Evolutionary conservation across 2,888 invertebrate genomes (phyloP), one percentile per base, ranked within the genome.

Genomic region (Eupithecia insigniata): DNA sequence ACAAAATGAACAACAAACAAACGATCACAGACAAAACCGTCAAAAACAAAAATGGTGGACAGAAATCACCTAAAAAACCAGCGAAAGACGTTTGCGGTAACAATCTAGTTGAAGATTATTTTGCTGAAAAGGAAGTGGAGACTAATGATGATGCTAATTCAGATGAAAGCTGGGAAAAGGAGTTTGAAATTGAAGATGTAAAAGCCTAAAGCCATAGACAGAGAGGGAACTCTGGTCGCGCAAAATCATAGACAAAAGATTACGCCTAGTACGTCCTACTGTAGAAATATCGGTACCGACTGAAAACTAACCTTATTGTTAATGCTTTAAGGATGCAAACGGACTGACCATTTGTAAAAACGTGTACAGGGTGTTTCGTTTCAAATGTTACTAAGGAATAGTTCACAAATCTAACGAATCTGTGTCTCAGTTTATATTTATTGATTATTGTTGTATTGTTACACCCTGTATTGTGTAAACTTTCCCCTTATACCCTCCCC

Each of bases 121-220:
- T 95, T 76, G 95, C 88, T 6, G 92, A 92, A 62, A 94, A 91
- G 72, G 90, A 92, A 74, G n/a, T n/a, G n/a, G 88, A 89, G 0
- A 92, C 91, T 72, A 94, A 94, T 70, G 94, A 93, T 46, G 93
- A 94, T 77, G 92, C 94, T 0, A 94, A 94, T 78, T 95, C 95
- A 0, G 95, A 95, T 72, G 95, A 95, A 74, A 95, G 95, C 82
- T 95, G 95, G 95, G 95, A 95, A 80, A 95, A 95, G 77, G 95
- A 95, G 79, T 95, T 95, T 83, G 95, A 95, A 83, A 90, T 94
- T 10, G 94, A 94, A 12, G 93, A 92, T 43, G 86, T 87, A 2
- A 75, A 90, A 86, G 90, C 87, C 79, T 91, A 85, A 91, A 82
- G 79, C 84, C 84, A 82, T 85, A 82, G 79, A 76, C 36, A 62